These are phyloP conservation scores for Pteronura brasiliensis DNA, from an alignment of 2,113 vertebrate species.

Conservation along the genomic window DNA sequence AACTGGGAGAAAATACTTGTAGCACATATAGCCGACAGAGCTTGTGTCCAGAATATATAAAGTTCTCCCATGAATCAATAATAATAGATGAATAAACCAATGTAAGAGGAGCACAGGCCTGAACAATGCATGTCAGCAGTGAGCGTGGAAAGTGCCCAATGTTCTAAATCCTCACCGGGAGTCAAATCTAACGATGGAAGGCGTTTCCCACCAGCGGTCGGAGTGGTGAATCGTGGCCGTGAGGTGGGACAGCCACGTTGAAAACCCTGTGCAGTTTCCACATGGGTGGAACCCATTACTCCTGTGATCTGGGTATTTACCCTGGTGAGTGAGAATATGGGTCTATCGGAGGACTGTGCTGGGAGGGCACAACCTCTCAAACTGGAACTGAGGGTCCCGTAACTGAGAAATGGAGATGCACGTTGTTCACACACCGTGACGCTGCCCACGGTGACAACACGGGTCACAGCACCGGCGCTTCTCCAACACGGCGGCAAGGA, in stretches of 20 bases:
- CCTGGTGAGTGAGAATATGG: not conserved
- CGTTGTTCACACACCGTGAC: too few species aligned
- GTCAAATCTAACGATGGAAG: rapidly evolving
- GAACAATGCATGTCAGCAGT: rapidly evolving
- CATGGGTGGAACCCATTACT: not conserved
- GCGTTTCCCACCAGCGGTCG: rapidly evolving
- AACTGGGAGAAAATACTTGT: not conserved
- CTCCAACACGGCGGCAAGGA: not conserved
- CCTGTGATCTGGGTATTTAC: not conserved
- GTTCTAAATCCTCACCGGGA: not conserved
- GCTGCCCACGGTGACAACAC: too few species aligned
- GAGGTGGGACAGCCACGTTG: rapidly evolving
- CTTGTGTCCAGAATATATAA: too few species aligned
- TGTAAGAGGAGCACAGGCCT: rapidly evolving
- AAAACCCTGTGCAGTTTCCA: not conserved
- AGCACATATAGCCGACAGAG: rapidly evolving
- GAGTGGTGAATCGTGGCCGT: rapidly evolving
- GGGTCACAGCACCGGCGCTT: not conserved
- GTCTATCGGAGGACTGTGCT: not conserved
- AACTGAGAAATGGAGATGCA: not conserved
- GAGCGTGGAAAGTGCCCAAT: rapidly evolving
- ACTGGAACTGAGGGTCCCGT: not conserved
- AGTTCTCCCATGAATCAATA: not conserved
- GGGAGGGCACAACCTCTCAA: not conserved
- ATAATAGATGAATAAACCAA: not conserved